Conservation (phyloP, 2,888 invertebrate species). For the Ligdia adustata region DNA sequence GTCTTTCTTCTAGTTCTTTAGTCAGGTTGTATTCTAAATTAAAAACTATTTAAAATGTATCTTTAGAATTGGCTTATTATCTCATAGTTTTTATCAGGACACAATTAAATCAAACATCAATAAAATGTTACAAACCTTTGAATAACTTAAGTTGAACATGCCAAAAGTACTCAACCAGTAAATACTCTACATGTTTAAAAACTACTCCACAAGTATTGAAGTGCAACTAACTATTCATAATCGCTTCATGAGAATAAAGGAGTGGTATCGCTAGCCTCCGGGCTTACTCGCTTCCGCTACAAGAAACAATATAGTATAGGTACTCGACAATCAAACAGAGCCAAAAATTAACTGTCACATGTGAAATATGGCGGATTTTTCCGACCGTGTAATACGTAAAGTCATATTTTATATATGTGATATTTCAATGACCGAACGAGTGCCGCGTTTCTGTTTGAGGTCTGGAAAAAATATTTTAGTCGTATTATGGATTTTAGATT, state of each 20-base stretch:
- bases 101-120: too few relatives aligned
- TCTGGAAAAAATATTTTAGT: too few relatives aligned
- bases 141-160: too few relatives aligned
- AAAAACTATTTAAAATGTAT: too few relatives aligned
- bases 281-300: constrained; percentile 42
- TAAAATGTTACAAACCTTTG: too few relatives aligned
- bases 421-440: too few relatives aligned
- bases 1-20: too few relatives aligned
- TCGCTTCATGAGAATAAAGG: constrained; percentile 40
- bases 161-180: neutral
- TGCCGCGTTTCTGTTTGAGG: too few relatives aligned
- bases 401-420: neutral
- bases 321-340: constrained; percentile 69
- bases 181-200: constrained; percentile 45
- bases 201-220: constrained; percentile 45
- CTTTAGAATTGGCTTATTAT: too few relatives aligned
- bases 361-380: constrained; percentile 13
- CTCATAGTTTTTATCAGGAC: too few relatives aligned
- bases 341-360: constrained; percentile 13
- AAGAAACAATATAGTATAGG: constrained; percentile 49
- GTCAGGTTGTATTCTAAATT: too few relatives aligned
- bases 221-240: constrained; percentile 35
- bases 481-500: too few relatives aligned
- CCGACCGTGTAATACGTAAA: constrained; percentile 1
- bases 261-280: constrained; percentile 56